A percentile compares a stretch with the other conserved stretches of the same genome.
Evolutionary conservation across 2,888 invertebrate genomes (phyloP).

Genomic region (Poecilobothrus nobilitatus): DNA sequence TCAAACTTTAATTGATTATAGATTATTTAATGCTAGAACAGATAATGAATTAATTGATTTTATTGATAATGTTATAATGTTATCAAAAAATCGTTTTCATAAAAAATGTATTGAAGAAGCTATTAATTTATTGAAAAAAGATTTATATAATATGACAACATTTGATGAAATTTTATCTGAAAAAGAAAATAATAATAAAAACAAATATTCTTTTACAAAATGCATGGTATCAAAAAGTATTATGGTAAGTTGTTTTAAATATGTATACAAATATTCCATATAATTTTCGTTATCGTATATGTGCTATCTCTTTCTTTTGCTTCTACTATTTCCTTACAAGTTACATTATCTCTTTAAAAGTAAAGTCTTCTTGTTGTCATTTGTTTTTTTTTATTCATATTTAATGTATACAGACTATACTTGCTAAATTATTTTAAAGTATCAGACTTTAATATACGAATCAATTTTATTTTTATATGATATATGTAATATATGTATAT

Average conservation of each 20-base stretch:
- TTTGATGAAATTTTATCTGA: conserved; percentile 45
- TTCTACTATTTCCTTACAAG: too few species aligned
- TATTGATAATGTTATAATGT: conserved; percentile 61
- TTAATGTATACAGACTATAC: too few species aligned
- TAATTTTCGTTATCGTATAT: too few species aligned
- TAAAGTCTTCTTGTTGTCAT: too few species aligned
- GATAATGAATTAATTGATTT: conserved; percentile 58
- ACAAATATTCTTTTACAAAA: conserved; percentile 29
- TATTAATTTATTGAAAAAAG: conserved; percentile 65
- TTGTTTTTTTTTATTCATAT: too few species aligned
- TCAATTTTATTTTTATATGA: too few species aligned
- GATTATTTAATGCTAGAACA: conserved; percentile 46
- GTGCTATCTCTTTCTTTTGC: too few species aligned
- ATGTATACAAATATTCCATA: neutral
- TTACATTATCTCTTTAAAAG: too few species aligned
- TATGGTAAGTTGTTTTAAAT: conserved; percentile 34
- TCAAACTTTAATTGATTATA: conserved; percentile 50
- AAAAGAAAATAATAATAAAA: conserved; percentile 31
- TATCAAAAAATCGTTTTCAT: conserved; percentile 70
- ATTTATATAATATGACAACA: conserved; percentile 64
- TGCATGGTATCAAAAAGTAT: conserved; percentile 43
- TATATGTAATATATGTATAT: conserved; percentile 11
- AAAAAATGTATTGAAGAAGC: conserved; percentile 61
- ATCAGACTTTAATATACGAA: too few species aligned
- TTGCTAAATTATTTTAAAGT: too few species aligned